These are phyloP conservation scores for Boulengeromyrus knoepffleri DNA, from an alignment of 2,113 vertebrate genomes.

Conservation along the genomic window DNA sequence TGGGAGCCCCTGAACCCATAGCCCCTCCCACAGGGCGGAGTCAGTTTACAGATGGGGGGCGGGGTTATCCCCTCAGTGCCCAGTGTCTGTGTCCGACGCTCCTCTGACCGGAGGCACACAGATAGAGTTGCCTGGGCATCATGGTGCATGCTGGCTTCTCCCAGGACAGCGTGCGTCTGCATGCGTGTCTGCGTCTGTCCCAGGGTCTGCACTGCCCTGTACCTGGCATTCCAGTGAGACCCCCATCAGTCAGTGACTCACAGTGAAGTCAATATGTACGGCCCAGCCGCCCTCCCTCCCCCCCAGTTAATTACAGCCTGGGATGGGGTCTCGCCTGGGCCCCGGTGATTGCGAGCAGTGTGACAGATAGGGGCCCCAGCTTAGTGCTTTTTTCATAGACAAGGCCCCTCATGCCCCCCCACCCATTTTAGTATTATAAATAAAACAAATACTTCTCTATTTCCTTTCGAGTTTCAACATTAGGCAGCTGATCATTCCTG, in stretches of 20 bases:
- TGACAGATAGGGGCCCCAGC: background rate
- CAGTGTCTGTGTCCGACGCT: background rate
- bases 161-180: background rate
- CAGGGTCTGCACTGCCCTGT: background rate
- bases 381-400: background rate
- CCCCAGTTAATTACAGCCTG: background rate
- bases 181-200: background rate
- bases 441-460: background rate
- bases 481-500: constrained; percentile 24
- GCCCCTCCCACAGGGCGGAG: background rate
- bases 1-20: background rate
- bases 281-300: background rate
- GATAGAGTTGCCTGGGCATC: background rate
- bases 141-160: background rate
- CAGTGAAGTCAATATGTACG: background rate
- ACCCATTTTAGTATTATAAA: background rate
- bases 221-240: background rate
- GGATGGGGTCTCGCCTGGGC: background rate
- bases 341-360: background rate
- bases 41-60: background rate
- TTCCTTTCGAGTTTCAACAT: constrained; percentile 26
- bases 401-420: background rate
- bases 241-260: background rate
- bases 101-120: background rate
- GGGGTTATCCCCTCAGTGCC: background rate